A percentile compares a stretch with the other conserved stretches of the same genome.
These are phyloP conservation scores for Falco rusticolus DNA, from an alignment of 2,797 vertebrate genomes.

Conservation along the genomic window DNA sequence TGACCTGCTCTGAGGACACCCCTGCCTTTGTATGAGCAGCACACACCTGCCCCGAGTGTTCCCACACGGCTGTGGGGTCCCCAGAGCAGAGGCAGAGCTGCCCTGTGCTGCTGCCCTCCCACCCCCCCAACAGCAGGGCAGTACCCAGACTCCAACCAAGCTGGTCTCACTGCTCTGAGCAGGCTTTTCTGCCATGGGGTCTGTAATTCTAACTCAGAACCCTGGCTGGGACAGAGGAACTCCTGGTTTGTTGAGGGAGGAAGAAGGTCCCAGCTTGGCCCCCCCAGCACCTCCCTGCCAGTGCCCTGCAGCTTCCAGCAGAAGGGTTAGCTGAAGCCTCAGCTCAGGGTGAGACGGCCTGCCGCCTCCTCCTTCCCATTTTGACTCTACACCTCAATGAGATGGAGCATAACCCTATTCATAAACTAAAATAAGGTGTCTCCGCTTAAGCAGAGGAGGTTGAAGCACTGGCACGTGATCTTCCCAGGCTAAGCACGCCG, in stretches of 20 bases:
- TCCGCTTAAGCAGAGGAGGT: background rate
- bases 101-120: background rate
- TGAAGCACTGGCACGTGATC: rapidly evolving
- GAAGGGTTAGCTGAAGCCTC: background rate
- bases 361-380: background rate
- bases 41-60: rapidly evolving
- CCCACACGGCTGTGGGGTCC: background rate
- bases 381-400: background rate
- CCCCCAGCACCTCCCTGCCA: background rate
- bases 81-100: background rate
- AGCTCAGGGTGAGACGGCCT: background rate
- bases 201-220: background rate
- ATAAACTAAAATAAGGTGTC: background rate
- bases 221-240: background rate
- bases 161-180: background rate
- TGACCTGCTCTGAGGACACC: background rate
- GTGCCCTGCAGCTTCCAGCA: background rate
- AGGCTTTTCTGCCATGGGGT: background rate
- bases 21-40: rapidly evolving
- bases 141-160: background rate
- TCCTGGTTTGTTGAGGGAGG: background rate
- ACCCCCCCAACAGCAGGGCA: background rate
- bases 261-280: background rate
- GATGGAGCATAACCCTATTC: background rate
- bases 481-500: background rate